Base-by-base conservation (phyloP, 2,888 invertebrate genomes). In the Acanthacorydalis orientalis region DNA sequence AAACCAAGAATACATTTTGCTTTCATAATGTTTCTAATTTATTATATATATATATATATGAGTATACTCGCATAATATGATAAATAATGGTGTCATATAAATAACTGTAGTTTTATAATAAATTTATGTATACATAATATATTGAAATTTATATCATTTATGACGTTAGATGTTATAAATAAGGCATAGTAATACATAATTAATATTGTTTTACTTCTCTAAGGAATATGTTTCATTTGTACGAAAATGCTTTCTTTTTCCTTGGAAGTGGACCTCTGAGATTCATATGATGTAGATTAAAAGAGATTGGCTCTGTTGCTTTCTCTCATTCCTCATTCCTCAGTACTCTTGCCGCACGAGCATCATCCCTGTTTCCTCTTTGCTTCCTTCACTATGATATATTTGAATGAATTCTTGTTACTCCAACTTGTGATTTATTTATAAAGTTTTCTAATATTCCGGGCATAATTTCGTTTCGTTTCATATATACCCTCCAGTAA, bases 241-340 rank as follows among this genome's bases (percentile, higher is more conserved):
- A 62, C 61, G 55, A 60, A 62, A 64, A 64, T 60, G 62, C 62
- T 60, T 64, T 63, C 64, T 64, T 64, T 64, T 64, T 64, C 63
- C 14, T 57, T 55, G 54, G 60, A 65, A 66, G 63, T 66, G 63
- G 62, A 59, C 66, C 64, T 60, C 56, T 47, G 65, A 64, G 66
- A 60, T 57, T 61, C 61, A 58, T 62, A 59, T 61, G 63, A 64
- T 64, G 64, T 61, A 65, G 65, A 65, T 65, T 65, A 64, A 65
- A 65, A 64, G 63, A 64, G 64, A 66, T 65, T 64, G 64, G 63
- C 59, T 53, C 63, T 56, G 60, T 61, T 57, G 48, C 43, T 43
- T 43, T 34, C 23, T 23, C 23, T 23, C 23, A 23, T 23, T 23
- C 23, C 23, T 23, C 23, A 39, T 39, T 16, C 14, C 39, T 39